These are phyloP conservation scores for Goniozus legneri DNA, from an alignment of 1,140 invertebrate genomes.

Conservation along the genomic window DNA sequence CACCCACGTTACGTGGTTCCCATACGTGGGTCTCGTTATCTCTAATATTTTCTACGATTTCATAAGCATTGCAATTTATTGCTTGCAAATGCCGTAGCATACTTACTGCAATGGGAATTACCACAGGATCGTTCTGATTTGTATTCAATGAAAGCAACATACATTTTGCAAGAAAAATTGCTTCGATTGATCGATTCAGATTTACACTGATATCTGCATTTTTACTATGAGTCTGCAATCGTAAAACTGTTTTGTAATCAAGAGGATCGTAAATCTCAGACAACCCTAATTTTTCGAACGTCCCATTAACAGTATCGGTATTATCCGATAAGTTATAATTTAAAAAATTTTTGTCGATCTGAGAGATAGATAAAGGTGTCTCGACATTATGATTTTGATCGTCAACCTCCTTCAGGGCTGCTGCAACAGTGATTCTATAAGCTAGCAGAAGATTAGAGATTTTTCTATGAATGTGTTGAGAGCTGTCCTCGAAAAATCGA, in stretches of 20 bases:
- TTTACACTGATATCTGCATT: constrained; percentile 51
- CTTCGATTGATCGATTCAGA: constrained; percentile 52
- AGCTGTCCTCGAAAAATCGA: constrained; percentile 41
- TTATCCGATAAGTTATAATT: constrained; percentile 13
- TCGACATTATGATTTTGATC: constrained; percentile 5
- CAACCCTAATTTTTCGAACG: constrained; percentile 8
- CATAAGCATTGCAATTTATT: constrained; percentile 65
- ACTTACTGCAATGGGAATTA: constrained; percentile 42
- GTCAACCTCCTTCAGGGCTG: too few relatives aligned
- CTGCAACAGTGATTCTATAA: constrained; percentile 52
- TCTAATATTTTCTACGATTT: constrained; percentile 57
- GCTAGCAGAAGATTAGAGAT: constrained; percentile 52
- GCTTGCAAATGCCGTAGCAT: constrained; percentile 59
- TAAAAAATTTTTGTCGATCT: constrained; percentile 8
- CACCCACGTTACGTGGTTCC: constrained; percentile 55
- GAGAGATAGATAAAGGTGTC: background rate
- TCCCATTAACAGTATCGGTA: too few relatives aligned
- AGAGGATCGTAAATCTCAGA: constrained; percentile 29
- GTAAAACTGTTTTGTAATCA: constrained; percentile 40
- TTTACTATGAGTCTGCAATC: constrained; percentile 52
- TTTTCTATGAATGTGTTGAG: constrained; percentile 20
- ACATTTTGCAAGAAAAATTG: constrained; percentile 58
- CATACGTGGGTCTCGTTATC: constrained; percentile 33
- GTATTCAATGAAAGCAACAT: constrained; percentile 46
- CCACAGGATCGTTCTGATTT: constrained; percentile 24